A percentile compares a stretch with the other conserved stretches of the same genome.
Conservation (phyloP, 2,113 vertebrate genomes). For the Brachypodius melanocephalos region DNA sequence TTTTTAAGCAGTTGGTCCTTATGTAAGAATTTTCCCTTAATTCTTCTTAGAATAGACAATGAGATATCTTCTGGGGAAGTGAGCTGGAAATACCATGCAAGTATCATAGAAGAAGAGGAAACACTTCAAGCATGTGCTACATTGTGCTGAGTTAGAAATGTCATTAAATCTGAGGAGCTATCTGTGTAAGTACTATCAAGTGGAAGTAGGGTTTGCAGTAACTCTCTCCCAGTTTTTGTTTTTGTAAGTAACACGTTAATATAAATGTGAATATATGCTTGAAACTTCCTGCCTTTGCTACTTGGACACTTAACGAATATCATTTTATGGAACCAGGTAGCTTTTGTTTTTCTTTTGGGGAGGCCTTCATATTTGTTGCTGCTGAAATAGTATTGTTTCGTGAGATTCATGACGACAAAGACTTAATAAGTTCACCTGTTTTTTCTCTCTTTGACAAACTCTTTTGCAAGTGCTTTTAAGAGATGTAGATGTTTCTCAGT, state of each 20-base stretch:
- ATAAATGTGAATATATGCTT: neutral
- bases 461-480: neutral
- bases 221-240: neutral
- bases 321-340: neutral
- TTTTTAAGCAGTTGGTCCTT: neutral
- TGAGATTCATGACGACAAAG: neutral
- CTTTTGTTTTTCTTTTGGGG: neutral
- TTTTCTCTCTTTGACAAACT: neutral
- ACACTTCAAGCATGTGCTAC: neutral
- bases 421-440: neutral
- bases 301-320: neutral
- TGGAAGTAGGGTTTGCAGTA: neutral
- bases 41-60: neutral
- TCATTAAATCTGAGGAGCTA: neutral
- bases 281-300: neutral
- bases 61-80: neutral
- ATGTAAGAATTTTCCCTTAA: neutral
- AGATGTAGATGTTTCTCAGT: neutral
- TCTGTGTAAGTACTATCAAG: neutral
- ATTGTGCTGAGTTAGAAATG: neutral
- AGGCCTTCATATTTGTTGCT: neutral
- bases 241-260: neutral
- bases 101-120: neutral
- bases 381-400: neutral
- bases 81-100: neutral